A percentile compares a stretch with the other conserved stretches of the same genome.
Conservation (phyloP, 2,113 vertebrate genomes). For the Amia ocellicauda region DNA sequence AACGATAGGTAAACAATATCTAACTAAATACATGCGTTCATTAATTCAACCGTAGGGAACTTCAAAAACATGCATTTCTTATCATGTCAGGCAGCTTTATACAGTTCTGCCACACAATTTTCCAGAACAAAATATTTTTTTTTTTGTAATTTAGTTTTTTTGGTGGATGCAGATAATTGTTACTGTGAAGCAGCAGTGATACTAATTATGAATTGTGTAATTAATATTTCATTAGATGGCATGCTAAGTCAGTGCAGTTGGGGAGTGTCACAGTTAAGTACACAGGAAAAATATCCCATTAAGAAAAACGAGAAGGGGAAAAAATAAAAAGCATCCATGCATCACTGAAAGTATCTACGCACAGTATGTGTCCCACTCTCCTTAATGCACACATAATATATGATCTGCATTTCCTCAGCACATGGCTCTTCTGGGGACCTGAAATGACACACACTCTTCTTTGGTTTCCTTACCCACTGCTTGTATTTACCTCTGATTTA, state of each 20-base stretch:
- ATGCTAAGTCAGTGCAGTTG: neutral
- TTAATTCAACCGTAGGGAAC: no score
- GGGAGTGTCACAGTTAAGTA: no score
- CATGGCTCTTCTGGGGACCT: neutral
- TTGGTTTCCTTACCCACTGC: neutral
- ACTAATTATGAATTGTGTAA: neutral
- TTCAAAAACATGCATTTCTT: no score
- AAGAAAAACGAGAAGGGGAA: neutral
- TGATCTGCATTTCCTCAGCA: neutral
- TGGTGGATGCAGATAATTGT: no score
- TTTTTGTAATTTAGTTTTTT: no score
- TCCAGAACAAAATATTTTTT: no score
- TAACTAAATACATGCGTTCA: no score
- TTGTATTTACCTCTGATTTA: neutral
- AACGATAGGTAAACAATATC: no score
- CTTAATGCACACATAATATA: neutral
- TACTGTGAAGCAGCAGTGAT: neutral
- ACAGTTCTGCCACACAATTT: no score
- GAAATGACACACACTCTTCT: neutral
- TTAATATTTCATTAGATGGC: no score
- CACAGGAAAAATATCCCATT: neutral
- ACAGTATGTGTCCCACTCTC: neutral
- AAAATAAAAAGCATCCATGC: no score
- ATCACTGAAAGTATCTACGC: neutral
- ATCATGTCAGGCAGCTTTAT: no score